Percentiles rank a stretch among this genome's conserved stretches.
Conservation (phyloP, 1,140 invertebrate genomes). For the Papilio polyxenes region DNA sequence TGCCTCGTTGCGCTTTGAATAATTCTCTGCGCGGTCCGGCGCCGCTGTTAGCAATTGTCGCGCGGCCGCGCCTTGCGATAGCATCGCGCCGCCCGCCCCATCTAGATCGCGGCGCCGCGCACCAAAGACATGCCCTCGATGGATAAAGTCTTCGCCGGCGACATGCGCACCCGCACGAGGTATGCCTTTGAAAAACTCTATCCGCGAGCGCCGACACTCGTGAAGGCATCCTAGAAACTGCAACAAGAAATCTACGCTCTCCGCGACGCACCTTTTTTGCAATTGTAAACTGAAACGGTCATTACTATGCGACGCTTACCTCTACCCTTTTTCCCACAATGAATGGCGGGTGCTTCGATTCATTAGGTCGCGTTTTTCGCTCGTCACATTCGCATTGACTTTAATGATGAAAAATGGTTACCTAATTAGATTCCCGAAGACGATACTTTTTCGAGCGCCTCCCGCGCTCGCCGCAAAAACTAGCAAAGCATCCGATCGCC, state of each 20-base stretch:
- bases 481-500: slow-evolving; percentile 45
- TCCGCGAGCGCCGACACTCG: slow-evolving; percentile 53
- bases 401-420: slow-evolving; percentile 43
- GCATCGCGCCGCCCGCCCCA: slow-evolving; percentile 65
- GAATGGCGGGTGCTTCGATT: slow-evolving; percentile 31
- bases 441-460: slow-evolving; percentile 23
- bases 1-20: slow-evolving; percentile 54
- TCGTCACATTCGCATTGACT: slow-evolving; percentile 14
- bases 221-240: slow-evolving; percentile 67
- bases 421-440: slow-evolving; percentile 44
- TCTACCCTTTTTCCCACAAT: slow-evolving; percentile 47
- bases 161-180: slow-evolving; percentile 62
- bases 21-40: slow-evolving; percentile 67
- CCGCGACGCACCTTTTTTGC: slow-evolving; percentile 45
- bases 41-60: slow-evolving; percentile 75
- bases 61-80: slow-evolving; percentile 67
- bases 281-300: slow-evolving; percentile 32
- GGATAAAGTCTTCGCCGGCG: slow-evolving; percentile 74
- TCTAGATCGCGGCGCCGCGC: slow-evolving; percentile 73
- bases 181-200: slow-evolving; percentile 68
- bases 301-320: slow-evolving; percentile 50
- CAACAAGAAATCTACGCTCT: slow-evolving; percentile 42
- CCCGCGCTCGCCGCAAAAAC: slow-evolving; percentile 12
- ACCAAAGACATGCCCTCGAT: slow-evolving; percentile 64
- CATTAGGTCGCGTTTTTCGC: slow-evolving; percentile 27